Base-by-base conservation (phyloP, 2,888 invertebrate genomes). In the Phengaris alcon region DNA sequence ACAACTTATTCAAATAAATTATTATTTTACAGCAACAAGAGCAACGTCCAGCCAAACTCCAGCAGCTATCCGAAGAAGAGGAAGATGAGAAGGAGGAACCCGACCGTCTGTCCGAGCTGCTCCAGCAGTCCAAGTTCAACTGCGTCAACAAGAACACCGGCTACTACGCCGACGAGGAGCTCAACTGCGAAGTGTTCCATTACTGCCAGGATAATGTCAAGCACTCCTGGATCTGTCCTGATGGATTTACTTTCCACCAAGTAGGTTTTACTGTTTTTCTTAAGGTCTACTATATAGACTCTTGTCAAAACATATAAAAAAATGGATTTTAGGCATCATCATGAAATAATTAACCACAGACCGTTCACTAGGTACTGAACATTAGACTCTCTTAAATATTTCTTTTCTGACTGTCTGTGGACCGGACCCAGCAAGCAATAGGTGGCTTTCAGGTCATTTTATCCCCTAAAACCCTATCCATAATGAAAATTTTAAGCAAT, bases 141-240 rank as follows among this genome's bases (percentile, higher is more conserved):
- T 98, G 98, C 87, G 94, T 94, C 59, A 95, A 95, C 82, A 97
- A 96, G 85, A 96, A 96, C 85, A 97, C 97, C 12, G 98, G 98
- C 9, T 98, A 98, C 90, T 98, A 98, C 85, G 98, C 98, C 48
- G 98, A 98, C 84, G 97, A 97, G 83, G 97, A 96, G 69, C 94
- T 98, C 46, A 95, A 95, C 82, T 98, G 98, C 84, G 98, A 98
- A 89, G 97, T 98, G 59, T 98, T 98, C 95, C 98, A 98, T 86
- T 98, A 98, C 88, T 98, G 98, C 85, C 97, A 98, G 85, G 98
- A 97, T 81, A 97, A 96, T 82, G 97, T 97, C 59, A 96, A 96
- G 84, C 98, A 98, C 88, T 98, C 98, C 3, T 98, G 98, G 98
- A 96, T 98, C 82, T 98, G 98, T 83, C 98, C 98, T 0, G 97